Percentiles rank a stretch among this genome's conserved stretches.
Evolutionary conservation across 2,113 vertebrate species (phyloP).

Genomic region (Syngnathus typhle): DNA sequence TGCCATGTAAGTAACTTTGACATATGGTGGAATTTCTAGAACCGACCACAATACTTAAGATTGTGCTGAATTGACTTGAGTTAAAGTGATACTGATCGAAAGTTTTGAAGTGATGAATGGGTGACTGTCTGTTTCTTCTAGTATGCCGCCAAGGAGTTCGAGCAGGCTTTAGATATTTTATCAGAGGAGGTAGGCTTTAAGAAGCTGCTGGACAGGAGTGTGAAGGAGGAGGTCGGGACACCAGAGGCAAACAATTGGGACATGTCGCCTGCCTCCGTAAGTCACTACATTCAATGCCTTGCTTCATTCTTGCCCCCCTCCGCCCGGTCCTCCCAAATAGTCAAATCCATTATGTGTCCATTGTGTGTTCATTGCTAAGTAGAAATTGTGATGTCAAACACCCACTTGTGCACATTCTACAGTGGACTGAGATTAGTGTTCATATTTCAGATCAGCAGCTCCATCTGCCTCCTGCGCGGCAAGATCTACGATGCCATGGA

Average conservation of each 20-base stretch:
- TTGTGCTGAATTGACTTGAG: not conserved
- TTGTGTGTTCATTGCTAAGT: no score
- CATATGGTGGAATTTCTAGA: not conserved
- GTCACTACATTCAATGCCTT: conserved; percentile 29
- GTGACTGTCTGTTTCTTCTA: conserved; percentile 35
- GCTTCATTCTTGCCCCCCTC: not conserved
- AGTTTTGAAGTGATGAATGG: not conserved
- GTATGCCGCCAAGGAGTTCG: conserved; percentile 97
- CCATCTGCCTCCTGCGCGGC: conserved; percentile 92
- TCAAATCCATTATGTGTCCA: not conserved
- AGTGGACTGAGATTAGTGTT: conserved; percentile 28
- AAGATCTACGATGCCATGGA: conserved; percentile 98
- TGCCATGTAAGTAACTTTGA: conserved; percentile 85
- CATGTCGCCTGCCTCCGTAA: conserved; percentile 87
- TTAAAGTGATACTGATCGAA: not conserved
- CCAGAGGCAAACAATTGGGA: conserved; percentile 84
- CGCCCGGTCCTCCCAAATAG: not conserved
- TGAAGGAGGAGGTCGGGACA: conserved; percentile 79
- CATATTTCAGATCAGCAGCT: conserved; percentile 85
- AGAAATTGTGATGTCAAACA: not conserved
- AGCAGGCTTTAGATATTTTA: conserved; percentile 94
- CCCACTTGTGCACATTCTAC: not conserved
- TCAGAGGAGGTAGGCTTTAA: conserved; percentile 89
- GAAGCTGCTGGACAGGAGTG: conserved; percentile 81
- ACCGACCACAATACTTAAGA: not conserved